Percentiles rank a stretch among this genome's conserved stretches.
phyloP scores from a whole-genome alignment of 92 coral and sea anemone species.

The Bergia puertoricense region DNA sequence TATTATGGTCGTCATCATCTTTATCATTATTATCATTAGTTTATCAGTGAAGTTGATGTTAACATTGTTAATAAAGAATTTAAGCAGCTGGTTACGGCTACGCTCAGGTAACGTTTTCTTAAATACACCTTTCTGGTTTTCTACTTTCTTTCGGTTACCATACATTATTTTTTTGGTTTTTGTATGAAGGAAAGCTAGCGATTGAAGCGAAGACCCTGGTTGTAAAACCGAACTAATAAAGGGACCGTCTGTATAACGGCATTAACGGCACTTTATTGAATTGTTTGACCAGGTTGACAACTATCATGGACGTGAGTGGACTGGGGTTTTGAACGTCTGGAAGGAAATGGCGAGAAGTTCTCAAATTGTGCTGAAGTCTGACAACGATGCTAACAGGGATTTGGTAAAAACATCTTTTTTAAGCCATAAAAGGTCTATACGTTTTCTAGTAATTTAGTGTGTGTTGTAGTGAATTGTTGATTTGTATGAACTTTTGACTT shows the following conservation, averaged over 20 bases:
- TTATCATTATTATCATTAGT: background rate
- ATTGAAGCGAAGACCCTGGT: too few species aligned
- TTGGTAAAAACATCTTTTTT: slow-evolving; percentile 46
- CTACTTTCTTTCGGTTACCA: too few species aligned
- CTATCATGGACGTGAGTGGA: slow-evolving; percentile 67
- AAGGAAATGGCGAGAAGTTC: slow-evolving; percentile 54
- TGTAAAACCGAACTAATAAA: background rate
- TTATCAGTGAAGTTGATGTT: background rate
- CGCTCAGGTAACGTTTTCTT: background rate
- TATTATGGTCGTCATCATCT: background rate
- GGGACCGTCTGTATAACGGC: background rate
- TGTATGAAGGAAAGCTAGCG: too few species aligned
- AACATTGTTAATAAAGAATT: background rate
- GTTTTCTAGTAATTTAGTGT: background rate
- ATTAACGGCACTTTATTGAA: background rate
- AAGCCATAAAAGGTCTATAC: too few species aligned
- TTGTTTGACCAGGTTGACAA: slow-evolving; percentile 49
- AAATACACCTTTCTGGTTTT: background rate
- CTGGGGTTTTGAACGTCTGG: slow-evolving; percentile 56
- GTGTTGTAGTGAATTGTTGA: background rate
- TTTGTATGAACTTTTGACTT: too few species aligned
- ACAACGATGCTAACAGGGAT: slow-evolving; percentile 40
- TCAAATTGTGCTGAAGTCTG: slow-evolving; percentile 54
- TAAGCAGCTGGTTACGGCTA: too few species aligned
- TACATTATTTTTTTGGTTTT: too few species aligned